These are phyloP conservation scores for Lochmaea crataegi DNA, from an alignment of 2,888 invertebrate genomes.

Conservation along the genomic window DNA sequence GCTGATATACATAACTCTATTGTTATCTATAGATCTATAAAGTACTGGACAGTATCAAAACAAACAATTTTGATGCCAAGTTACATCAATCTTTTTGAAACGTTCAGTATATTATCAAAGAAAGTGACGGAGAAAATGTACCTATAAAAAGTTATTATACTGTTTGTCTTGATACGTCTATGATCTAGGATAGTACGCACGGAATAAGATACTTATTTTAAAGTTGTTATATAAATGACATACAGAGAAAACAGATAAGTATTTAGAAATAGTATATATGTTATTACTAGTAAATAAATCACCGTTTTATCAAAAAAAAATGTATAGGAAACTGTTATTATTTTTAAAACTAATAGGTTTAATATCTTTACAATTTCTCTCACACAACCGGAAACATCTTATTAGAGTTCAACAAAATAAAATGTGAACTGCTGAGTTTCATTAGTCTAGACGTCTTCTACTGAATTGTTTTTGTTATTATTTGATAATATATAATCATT, in stretches of 20 bases:
- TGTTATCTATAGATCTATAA: slow-evolving; percentile 26
- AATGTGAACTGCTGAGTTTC: no score
- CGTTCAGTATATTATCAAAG: slow-evolving; percentile 24
- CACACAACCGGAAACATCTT: background rate
- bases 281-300: background rate
- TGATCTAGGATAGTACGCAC: slow-evolving; percentile 19
- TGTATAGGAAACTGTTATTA: background rate
- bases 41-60: slow-evolving; percentile 28
- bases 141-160: slow-evolving; percentile 29
- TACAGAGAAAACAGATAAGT: background rate
- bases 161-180: slow-evolving; percentile 13
- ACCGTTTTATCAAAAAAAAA: background rate
- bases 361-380: background rate
- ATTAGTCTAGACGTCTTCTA: no score
- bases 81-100: slow-evolving; percentile 30
- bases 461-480: no score
- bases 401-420: background rate
- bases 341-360: background rate
- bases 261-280: background rate
- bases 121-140: slow-evolving; percentile 27
- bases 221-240: slow-evolving; percentile 12
- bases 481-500: no score
- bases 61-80: slow-evolving; percentile 28
- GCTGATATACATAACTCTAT: slow-evolving; percentile 6
- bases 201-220: slow-evolving; percentile 16